phyloP scores from a whole-genome alignment of 35 echinoderm and acorn worm species.

The Apostichopus californicus region DNA sequence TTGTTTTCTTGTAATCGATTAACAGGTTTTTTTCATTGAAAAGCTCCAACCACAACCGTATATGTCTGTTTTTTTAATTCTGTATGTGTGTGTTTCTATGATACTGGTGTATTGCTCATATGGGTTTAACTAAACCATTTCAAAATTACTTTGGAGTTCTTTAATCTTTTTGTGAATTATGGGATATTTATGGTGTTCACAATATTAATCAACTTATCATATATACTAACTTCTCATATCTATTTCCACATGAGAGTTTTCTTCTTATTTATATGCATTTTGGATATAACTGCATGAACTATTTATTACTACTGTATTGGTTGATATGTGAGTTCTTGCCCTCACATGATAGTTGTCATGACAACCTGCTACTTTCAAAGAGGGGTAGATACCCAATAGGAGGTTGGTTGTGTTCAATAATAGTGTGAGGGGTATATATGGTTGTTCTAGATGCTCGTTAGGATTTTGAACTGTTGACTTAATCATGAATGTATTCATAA shows the following conservation, averaged over 20 bases:
- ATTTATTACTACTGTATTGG: background rate
- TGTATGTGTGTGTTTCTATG: background rate
- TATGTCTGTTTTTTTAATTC: background rate
- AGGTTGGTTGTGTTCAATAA: too few species aligned
- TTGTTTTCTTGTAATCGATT: too few species aligned
- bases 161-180: background rate
- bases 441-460: too few species aligned
- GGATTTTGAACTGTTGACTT: too few species aligned
- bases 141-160: background rate
- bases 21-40: too few species aligned
- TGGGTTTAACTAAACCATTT: background rate
- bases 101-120: background rate
- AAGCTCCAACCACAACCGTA: background rate
- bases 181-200: too few species aligned
- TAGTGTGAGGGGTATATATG: too few species aligned
- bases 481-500: too few species aligned
- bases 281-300: background rate
- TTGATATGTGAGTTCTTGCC: background rate
- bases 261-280: background rate
- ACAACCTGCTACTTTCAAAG: too few species aligned
- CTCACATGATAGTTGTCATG: background rate
- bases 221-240: background rate
- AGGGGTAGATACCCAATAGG: too few species aligned
- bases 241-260: background rate
- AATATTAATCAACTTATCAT: background rate